Percentiles rank a stretch among this genome's conserved stretches.
phyloP scores from a whole-genome alignment of 1,140 invertebrate species.

The Megalonaias nervosa region DNA sequence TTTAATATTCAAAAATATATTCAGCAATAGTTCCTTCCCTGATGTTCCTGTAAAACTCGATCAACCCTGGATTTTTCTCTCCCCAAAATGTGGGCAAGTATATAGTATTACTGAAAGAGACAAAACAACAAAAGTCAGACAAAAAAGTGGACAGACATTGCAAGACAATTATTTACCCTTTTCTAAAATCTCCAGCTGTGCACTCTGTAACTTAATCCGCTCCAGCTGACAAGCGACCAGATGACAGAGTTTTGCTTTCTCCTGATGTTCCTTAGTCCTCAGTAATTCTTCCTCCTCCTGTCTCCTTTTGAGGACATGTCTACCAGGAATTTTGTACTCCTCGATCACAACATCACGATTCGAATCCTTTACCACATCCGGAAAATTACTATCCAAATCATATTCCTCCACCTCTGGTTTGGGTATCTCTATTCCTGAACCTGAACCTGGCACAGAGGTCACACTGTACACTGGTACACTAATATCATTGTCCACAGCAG shows the following conservation, averaged over 20 bases:
- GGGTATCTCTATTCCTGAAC: no score
- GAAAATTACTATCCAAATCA: conserved; percentile 61
- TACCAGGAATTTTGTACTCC: conserved; percentile 42
- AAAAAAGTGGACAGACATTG: no score
- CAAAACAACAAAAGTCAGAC: no score
- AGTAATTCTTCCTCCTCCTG: conserved; percentile 33
- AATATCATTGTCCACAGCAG: conserved; percentile 6
- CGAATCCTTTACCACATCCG: conserved; percentile 37
- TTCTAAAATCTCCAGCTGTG: conserved; percentile 84
- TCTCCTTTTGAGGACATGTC: conserved; percentile 11
- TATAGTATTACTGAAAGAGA: no score
- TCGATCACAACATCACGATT: conserved; percentile 50
- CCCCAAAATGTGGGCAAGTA: no score
- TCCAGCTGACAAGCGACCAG: conserved; percentile 92
- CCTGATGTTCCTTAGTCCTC: conserved; percentile 67
- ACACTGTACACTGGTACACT: conserved; percentile 14
- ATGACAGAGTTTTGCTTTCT: conserved; percentile 82
- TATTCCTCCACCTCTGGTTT: conserved; percentile 71
- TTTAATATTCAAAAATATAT: no score
- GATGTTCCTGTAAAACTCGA: no score
- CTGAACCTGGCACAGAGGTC: conserved; percentile 1
- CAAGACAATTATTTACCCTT: conserved; percentile 53
- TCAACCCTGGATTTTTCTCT: no score
- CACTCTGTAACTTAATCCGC: conserved; percentile 88
- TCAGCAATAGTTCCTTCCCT: no score